Base-by-base conservation (phyloP, 2,888 invertebrate species). In the Synanthedon tipuliformis region DNA sequence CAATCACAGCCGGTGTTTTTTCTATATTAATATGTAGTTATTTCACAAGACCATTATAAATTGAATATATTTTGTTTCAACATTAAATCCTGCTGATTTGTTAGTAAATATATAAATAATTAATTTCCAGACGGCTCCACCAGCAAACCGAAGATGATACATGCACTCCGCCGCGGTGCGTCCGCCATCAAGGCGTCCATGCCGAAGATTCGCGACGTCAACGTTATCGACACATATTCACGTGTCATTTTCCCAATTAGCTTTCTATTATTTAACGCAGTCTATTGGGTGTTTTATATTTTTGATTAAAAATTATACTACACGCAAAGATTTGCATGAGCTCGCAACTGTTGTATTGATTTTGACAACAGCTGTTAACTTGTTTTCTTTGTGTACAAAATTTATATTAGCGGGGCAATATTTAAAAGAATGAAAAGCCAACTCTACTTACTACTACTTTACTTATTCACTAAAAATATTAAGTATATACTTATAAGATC, bases 151-250 rank as follows among this genome's bases (percentile, higher is more conserved):
- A 92, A 91, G 79, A 89, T 96, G 77, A 88, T 96, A 58, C 94
- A 95, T 73, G 95, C 95, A 12, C 86, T 96, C 13, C 91, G 92
- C 51, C 92, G 92, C 64, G 94, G 96, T 50, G 96, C 96, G 3
- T 92, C 93, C n/a, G 95, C 94, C 40, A 81, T 96, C 64, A 94
- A 93, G 71, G 92, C 93, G n/a, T 94, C 95, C 40, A 92, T 97
- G 90, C 97, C 97, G n/a, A 95, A 94, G 84, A 97, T 99, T 63
- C 94, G 97, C 68, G 98, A 99, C 81, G 98, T 99, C 57, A 99
- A 99, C 80, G 93, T 98, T 62, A 98, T 99, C 71, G 99, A 99
- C 86, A 98, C 98, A 69, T 98, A 98, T 80, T 98, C 98, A 41
- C 90, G 99, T 64, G 93, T 99, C 68, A 90, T 98, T 59, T 99